These are phyloP conservation scores for Branchipolynoe longqiensis DNA, from an alignment of 2,888 invertebrate species.

Conservation along the genomic window DNA sequence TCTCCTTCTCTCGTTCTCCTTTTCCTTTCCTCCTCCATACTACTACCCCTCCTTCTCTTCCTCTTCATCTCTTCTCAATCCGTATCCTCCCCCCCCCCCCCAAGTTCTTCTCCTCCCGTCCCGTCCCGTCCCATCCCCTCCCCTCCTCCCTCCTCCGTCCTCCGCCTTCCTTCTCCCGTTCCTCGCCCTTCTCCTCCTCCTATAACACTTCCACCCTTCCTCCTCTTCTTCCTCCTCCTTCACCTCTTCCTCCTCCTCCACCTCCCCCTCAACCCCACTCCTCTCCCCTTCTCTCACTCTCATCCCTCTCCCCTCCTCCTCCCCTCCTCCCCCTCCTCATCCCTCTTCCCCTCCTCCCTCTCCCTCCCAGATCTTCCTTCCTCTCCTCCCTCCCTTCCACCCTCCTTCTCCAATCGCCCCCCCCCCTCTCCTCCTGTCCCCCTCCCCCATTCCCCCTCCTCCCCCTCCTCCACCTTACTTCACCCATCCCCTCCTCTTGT, in stretches of 20 bases:
- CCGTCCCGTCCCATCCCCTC: too few relatives aligned
- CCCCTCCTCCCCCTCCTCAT: neutral
- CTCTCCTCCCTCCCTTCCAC: neutral
- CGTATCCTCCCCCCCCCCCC: too few relatives aligned
- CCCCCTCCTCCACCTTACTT: slow-evolving; percentile 7
- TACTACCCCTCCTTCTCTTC: too few relatives aligned
- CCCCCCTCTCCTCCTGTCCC: slow-evolving; percentile 14
- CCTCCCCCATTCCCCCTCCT: neutral
- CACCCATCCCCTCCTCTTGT: neutral
- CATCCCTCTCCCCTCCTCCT: neutral
- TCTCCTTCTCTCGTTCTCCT: too few relatives aligned
- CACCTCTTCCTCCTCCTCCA: neutral
- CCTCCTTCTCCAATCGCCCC: neutral
- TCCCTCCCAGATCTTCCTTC: neutral
- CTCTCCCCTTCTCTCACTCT: slow-evolving; percentile 1
- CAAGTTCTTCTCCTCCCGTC: too few relatives aligned
- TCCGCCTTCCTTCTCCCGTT: neutral
- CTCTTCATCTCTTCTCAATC: too few relatives aligned
- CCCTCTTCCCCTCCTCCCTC: neutral
- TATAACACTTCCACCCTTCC: neutral
- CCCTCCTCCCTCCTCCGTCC: too few relatives aligned
- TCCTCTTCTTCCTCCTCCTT: neutral
- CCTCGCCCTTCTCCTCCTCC: neutral
- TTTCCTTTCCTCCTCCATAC: too few relatives aligned
- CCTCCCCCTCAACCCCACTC: too few relatives aligned